Evolutionary conservation across 2,797 vertebrate species (phyloP).

Genomic region (Myiotriccus ornatus): DNA sequence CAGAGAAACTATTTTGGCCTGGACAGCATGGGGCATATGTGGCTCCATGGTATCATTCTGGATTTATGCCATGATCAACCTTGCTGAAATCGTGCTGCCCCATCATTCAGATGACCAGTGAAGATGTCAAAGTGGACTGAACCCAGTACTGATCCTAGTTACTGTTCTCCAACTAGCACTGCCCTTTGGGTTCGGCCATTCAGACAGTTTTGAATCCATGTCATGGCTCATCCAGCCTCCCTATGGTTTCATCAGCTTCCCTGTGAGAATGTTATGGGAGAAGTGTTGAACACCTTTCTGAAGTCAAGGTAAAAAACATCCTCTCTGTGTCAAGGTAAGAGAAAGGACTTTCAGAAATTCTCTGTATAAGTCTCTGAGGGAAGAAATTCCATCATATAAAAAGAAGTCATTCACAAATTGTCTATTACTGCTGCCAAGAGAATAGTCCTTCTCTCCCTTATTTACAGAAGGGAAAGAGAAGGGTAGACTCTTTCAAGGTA

Average conservation of each 20-base stretch:
- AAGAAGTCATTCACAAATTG: neutral
- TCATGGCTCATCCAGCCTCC: neutral
- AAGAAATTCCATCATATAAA: neutral
- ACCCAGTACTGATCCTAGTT: fast-evolving
- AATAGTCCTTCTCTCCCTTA: neutral
- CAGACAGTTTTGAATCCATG: neutral
- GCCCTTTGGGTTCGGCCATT: neutral
- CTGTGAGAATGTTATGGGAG: neutral
- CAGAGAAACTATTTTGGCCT: neutral
- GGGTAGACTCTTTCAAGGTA: neutral
- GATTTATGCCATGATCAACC: neutral
- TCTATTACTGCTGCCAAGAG: neutral
- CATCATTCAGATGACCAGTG: neutral
- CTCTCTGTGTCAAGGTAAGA: neutral
- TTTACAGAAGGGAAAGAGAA: neutral
- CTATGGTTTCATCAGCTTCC: neutral
- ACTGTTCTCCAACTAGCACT: neutral
- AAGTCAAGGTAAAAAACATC: neutral
- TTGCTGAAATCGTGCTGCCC: neutral
- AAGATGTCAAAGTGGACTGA: neutral
- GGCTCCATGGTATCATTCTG: neutral
- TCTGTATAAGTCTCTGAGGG: neutral
- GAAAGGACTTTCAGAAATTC: neutral
- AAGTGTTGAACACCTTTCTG: neutral
- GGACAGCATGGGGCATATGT: neutral